Base-by-base conservation (phyloP, 2,113 vertebrate species). In the Hippocampus mohnikei region DNA sequence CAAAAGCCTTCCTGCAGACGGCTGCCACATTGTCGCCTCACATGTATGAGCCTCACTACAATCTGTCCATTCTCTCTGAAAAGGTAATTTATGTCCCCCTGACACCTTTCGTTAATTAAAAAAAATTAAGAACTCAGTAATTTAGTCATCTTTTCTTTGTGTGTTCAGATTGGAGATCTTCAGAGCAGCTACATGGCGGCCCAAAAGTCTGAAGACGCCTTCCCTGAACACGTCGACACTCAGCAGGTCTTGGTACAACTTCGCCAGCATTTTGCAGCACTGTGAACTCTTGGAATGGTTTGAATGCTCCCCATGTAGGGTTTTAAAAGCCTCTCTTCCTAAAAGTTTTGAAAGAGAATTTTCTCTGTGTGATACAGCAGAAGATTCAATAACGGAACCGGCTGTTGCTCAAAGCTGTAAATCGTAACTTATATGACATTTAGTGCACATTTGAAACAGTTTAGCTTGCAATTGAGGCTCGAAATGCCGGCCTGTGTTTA, bases 11-110 rank as follows among this genome's bases (percentile, higher is more conserved):
- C 56, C 90, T 99, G 55, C 96, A 98, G 72, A 98, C 96, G 0
- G 94, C 97, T 5, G 93, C 95, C 2, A 93, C 94, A 5, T 77
- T 98, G 82, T 92, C 95, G 12, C 95, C 96, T 76, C 95, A 95
- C 77, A 91, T 99, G 95, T 99, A 98, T 52, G 97, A 99, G 65
- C 95, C 96, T 3, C 96, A 98, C 89, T 98, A 94, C 83, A 99
- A 99, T 87, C 92, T 95, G 68, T 94, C 95, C 69, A 83, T 93
- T n/a, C 86, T 98, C 63, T 97, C 94, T 67, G 94, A 98, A 74
- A 96, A 96, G 96, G 97, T 99, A 94, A 82, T 50, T 65, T 13
- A 18, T 9, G 15, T 23, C 40, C 61, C 13, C 40, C 40, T 42
- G 62, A 46, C 3, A 0, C 33, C 23, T 69, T 48, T 44, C 13